Base-by-base conservation (phyloP, 2,113 vertebrate genomes). In the Gopherus flavomarginatus region DNA sequence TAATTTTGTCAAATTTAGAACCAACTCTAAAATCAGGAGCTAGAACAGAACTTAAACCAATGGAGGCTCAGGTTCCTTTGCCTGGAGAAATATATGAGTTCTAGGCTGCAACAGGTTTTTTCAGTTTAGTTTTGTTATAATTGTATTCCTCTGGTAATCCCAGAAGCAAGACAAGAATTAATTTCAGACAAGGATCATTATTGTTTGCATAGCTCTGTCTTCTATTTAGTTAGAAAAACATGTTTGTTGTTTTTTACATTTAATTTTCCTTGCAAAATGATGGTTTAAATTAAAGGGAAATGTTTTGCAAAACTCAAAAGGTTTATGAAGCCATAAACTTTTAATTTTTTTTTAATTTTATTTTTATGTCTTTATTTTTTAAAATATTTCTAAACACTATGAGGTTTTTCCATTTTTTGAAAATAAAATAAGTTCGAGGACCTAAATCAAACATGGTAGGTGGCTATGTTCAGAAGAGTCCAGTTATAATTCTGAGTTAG, bases 201-300 rank as follows among this genome's bases (percentile, higher is more conserved):
- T 94, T 97, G 96, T 95, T 97, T 95, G 87, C 90, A 89, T 93
- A 95, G 81, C 85, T 95, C 92, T 91, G 80, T 94, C 93, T 92
- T 95, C 95, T 89, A 17, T 90, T 96, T 95, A 97, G 97, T 94
- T 92, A 84, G 59, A 97, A 97, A 97, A 97, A 94, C 49, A 96
- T 96, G 94, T 88, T 90, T 80, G 93, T 88, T 96, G 86, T 2
- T 94, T 94, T 92, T 89, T 92, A 89, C 89, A 95, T 96, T 96
- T 93, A 92, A 93, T 97, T 96, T 96, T 92, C 89, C 95, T 95
- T 91, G 85, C 95, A 83, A 94, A 95, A 92, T 72, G 16, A 87
- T 97, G 96, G 72, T 96, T 97, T 83, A 96, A 95, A 96, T 97
- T 97, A 97, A 93, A 50, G 82, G 65, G 79, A 97, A 96, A 94